Conservation (phyloP, 2,797 vertebrate species). For the Bradypodion pumilum region DNA sequence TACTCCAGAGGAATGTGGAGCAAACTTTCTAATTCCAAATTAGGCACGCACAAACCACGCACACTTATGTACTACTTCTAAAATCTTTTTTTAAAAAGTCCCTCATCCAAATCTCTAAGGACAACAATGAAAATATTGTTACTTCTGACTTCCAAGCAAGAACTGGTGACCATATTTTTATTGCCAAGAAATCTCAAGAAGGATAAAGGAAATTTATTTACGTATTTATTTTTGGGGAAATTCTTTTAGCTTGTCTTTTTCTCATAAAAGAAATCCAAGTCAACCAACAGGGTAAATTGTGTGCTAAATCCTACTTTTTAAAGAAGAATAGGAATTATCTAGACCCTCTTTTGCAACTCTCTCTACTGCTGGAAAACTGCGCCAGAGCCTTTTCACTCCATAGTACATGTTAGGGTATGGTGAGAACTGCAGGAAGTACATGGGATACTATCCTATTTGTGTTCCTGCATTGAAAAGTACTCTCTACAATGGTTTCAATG, state of each 20-base stretch:
- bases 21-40: not conserved
- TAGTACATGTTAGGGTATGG: no score
- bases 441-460: no score
- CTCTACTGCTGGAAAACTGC: no score
- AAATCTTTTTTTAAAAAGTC: not conserved
- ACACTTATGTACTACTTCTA: not conserved
- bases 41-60: not conserved
- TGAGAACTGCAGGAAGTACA: no score
- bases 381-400: no score
- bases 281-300: not conserved
- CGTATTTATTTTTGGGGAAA: not conserved
- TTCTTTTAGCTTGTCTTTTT: not conserved
- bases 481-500: no score
- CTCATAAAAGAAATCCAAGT: not conserved
- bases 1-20: not conserved
- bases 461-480: no score
- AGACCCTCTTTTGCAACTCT: no score
- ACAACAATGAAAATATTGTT: constrained; percentile 15
- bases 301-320: no score
- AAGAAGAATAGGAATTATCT: no score
- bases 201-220: not conserved
- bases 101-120: not conserved
- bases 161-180: not conserved
- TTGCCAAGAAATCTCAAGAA: constrained; percentile 6
- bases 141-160: not conserved